phyloP scores from a whole-genome alignment of 2,888 invertebrate species.

The Lithophane leautieri region DNA sequence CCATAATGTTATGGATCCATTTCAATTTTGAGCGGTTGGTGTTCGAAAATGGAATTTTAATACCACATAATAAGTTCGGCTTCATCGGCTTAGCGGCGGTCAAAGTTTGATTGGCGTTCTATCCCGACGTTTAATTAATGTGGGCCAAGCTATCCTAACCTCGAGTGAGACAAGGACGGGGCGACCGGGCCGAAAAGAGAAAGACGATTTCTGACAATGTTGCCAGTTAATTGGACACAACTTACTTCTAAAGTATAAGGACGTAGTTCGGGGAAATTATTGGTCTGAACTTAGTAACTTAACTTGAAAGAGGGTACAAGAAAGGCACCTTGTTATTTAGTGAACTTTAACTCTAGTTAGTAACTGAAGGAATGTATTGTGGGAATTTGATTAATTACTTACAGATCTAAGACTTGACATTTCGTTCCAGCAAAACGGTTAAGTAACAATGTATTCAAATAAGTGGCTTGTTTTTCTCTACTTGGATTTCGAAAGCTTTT shows the following conservation, averaged over 20 bases:
- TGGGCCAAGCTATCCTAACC: conserved; percentile 81
- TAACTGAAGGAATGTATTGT: conserved; percentile 68
- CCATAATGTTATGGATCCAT: conserved; percentile 77
- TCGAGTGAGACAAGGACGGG: conserved; percentile 77
- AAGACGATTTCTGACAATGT: conserved; percentile 77
- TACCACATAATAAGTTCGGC: conserved; percentile 88
- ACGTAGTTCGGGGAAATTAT: conserved; percentile 80
- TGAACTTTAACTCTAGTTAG: conserved; percentile 70
- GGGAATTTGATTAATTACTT: conserved; percentile 56
- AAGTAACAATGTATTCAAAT: not conserved
- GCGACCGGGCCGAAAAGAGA: conserved; percentile 74
- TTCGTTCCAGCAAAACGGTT: not conserved
- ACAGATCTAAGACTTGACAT: conserved; percentile 36
- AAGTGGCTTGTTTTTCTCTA: conserved; percentile 8
- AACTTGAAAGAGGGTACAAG: conserved; percentile 74
- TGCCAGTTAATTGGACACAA: conserved; percentile 85
- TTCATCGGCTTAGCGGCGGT: conserved; percentile 88
- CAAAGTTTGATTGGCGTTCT: conserved; percentile 90
- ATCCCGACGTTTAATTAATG: conserved; percentile 89
- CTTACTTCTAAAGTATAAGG: conserved; percentile 81
- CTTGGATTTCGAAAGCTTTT: conserved; percentile 8
- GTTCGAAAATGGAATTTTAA: conserved; percentile 88
- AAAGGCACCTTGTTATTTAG: conserved; percentile 72
- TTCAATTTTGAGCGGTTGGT: conserved; percentile 83
- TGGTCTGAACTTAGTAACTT: conserved; percentile 77